Conservation (phyloP, 2,888 invertebrate genomes). For the Cepaea hortensis region DNA sequence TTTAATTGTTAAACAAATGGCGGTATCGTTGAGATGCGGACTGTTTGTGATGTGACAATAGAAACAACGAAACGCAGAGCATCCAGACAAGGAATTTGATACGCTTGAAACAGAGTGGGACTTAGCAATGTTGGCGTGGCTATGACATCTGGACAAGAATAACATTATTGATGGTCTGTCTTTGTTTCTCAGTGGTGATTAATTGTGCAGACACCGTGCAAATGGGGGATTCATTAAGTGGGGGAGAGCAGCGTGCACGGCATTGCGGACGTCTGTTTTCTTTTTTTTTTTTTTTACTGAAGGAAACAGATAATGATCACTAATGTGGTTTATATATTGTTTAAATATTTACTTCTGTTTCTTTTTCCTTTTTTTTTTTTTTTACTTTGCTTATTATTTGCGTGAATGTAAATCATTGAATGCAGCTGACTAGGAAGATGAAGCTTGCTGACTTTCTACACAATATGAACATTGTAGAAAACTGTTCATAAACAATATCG, state of each 20-base stretch:
- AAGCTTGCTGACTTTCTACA: too few relatives aligned
- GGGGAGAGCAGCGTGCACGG: not conserved
- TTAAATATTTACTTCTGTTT: too few relatives aligned
- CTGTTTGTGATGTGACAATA: slow-evolving; percentile 26
- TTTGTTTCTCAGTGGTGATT: slow-evolving; percentile 23
- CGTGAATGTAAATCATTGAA: too few relatives aligned
- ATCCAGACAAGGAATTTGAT: slow-evolving; percentile 2
- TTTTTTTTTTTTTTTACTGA: too few relatives aligned
- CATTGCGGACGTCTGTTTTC: too few relatives aligned
- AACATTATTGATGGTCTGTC: slow-evolving; percentile 5
- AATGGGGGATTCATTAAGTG: slow-evolving; percentile 14
- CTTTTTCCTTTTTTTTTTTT: too few relatives aligned
- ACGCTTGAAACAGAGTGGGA: not conserved
- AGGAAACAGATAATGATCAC: too few relatives aligned
- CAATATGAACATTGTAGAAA: too few relatives aligned
- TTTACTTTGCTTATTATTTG: too few relatives aligned
- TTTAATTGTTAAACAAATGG: slow-evolving; percentile 33
- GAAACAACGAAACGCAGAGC: not conserved
- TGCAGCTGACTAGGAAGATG: too few relatives aligned
- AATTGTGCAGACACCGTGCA: slow-evolving; percentile 14
- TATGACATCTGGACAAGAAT: slow-evolving; percentile 26
- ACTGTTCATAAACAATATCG: too few relatives aligned
- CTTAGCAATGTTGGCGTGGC: not conserved
- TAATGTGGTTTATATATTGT: too few relatives aligned
- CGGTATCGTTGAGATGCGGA: not conserved